A percentile compares a stretch with the other conserved stretches of the same genome.
These are phyloP conservation scores for Tenthredo amoena DNA, from an alignment of 2,888 invertebrate species.

Conservation along the genomic window DNA sequence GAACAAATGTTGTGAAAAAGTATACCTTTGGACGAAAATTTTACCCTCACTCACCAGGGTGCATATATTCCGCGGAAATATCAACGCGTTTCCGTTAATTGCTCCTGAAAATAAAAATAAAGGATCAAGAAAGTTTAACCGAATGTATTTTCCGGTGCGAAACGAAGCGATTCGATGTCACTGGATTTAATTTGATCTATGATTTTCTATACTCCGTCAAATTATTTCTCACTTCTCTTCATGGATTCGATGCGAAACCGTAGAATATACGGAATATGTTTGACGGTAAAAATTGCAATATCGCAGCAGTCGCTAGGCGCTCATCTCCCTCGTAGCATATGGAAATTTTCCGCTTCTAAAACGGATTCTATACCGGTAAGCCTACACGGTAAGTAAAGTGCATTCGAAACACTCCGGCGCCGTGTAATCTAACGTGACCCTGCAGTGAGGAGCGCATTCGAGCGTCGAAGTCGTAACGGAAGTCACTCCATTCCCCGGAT, in stretches of 20 bases:
- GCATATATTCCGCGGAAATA: neutral
- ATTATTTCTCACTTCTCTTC: neutral
- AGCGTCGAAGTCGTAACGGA: conserved; percentile 48
- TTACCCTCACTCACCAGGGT: neutral
- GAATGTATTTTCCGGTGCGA: neutral
- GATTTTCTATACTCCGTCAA: neutral
- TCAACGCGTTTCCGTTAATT: conserved; percentile 32
- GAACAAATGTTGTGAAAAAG: neutral
- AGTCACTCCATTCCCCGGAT: conserved; percentile 52
- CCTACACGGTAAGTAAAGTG: conserved; percentile 38
- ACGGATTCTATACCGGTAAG: conserved; percentile 31
- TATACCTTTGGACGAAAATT: neutral
- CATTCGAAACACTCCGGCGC: conserved; percentile 27
- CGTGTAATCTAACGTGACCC: conserved; percentile 41
- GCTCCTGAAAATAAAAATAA: neutral
- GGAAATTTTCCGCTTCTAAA: neutral
- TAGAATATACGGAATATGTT: neutral
- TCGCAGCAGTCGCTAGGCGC: neutral
- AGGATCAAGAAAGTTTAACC: neutral
- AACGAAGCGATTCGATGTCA: neutral
- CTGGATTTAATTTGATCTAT: neutral
- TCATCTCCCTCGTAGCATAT: neutral
- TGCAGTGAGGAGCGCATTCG: neutral
- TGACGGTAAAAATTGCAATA: neutral
- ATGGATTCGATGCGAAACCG: neutral